Base-by-base conservation (phyloP, 2,888 invertebrate genomes). In the Drosophila prostipennis region DNA sequence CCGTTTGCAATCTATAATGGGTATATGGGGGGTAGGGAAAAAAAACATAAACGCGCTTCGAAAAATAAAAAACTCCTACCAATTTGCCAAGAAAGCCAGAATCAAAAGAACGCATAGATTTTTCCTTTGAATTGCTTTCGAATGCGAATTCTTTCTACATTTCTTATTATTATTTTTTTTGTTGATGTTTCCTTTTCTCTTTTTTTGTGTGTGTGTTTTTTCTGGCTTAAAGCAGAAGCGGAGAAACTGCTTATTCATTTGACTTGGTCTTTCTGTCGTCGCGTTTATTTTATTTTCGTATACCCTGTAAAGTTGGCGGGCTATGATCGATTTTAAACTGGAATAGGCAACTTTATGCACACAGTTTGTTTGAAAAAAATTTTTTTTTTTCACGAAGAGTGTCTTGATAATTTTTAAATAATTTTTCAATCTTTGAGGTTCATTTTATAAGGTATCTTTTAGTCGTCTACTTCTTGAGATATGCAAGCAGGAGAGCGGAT, bases 61-160 rank as follows among this genome's bases (percentile, higher is more conserved):
- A 56, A 56, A 32, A 34, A n/a, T n/a, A n/a, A 69, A 60, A 19
- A 61, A 64, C 48, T 60, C 43, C 32, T 71, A 68, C 42, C 58
- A 82, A 79, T 73, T 76, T 58, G 42, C 39, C 52, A 52, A 37
- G 59, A 65, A 70, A 73, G 65, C 61, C 57, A 69, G 68, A 57
- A 59, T 61, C 52, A 63, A 57, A 53, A 51, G 46, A 58, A 61
- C 39, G 49, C 29, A 72, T 42, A 40, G 69, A 61, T 57, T 80
- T 69, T 69, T 77, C 56, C 69, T 54, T 56, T 68, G 68, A 77
- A 77, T 79, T 63, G 69, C 75, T 75, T 77, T 75, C 60, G 68
- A 78, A 75, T 80, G 71, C 61, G 65, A 69, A 69, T 69, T 69
- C 56, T 69, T 65, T 65, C 34, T n/a, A 43, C 54, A 55, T 70